Conservation (phyloP, 2,797 vertebrate species). For the Paguma larvata region DNA sequence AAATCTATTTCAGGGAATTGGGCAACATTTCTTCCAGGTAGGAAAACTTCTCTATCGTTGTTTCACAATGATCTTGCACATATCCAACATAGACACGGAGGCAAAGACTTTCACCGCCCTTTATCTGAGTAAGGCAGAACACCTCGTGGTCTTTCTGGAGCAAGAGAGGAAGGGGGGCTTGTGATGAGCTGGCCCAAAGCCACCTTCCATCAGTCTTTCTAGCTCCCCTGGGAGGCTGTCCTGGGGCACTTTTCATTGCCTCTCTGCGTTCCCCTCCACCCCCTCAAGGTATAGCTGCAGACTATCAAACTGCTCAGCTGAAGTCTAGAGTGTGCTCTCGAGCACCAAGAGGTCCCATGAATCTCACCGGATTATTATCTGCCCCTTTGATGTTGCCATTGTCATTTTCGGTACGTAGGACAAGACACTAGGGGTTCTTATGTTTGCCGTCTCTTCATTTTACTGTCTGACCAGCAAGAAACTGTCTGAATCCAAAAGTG, state of each 20-base stretch:
- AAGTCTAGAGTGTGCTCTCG: not conserved
- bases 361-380: not conserved
- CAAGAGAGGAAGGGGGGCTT: not conserved
- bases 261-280: not conserved
- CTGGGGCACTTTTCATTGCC: not conserved
- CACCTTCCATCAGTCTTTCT: not conserved
- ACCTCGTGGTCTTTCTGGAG: not conserved
- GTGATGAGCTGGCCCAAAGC: not conserved
- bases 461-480: not conserved
- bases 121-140: not conserved
- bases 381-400: not conserved
- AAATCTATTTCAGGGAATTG: not conserved
- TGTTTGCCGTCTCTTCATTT: not conserved
- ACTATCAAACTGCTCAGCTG: not conserved
- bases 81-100: accelerated
- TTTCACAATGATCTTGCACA: accelerated
- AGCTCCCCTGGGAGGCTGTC: not conserved
- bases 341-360: not conserved
- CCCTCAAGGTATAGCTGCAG: not conserved
- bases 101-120: not conserved
- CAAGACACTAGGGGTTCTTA: not conserved
- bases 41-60: no score
- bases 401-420: not conserved
- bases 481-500: not conserved
- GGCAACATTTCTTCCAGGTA: not conserved